phyloP scores from a whole-genome alignment of 2,797 vertebrate species.

The Huso huso region DNA sequence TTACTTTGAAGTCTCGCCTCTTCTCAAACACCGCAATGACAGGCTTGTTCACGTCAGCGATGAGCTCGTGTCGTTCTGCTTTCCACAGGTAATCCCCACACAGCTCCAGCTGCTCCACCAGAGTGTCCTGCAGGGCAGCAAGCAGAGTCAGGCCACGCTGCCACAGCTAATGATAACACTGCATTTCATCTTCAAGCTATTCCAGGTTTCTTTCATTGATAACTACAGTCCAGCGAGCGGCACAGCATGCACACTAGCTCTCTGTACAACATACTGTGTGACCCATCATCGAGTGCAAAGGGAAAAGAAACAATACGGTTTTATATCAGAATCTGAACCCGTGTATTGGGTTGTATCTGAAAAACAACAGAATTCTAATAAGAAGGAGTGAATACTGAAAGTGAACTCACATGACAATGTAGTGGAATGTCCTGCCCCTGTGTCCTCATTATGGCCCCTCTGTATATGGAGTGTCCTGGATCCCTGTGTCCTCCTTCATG shows the following conservation, averaged over 20 bases:
- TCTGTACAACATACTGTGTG: too few species aligned
- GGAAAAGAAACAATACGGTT: too few species aligned
- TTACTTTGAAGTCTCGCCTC: conserved; percentile 90
- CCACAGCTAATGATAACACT: too few species aligned
- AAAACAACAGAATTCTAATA: too few species aligned
- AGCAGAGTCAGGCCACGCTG: not conserved
- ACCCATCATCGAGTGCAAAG: too few species aligned
- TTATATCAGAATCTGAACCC: too few species aligned
- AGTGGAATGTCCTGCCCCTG: conserved; percentile 44
- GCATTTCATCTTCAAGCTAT: too few species aligned
- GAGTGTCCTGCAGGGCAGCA: conserved; percentile 65
- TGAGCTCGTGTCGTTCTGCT: conserved; percentile 89
- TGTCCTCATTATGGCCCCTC: conserved; percentile 98
- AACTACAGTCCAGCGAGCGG: too few species aligned
- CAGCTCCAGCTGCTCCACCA: conserved; percentile 89
- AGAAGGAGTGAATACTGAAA: too few species aligned
- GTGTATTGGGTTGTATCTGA: too few species aligned
- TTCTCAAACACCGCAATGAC: conserved; percentile 96
- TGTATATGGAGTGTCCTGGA: conserved; percentile 92
- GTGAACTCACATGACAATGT: not conserved
- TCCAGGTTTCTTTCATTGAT: too few species aligned
- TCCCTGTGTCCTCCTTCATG: conserved; percentile 96
- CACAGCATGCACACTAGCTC: too few species aligned
- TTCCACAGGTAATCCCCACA: conserved; percentile 97
- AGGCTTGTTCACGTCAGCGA: conserved; percentile 94